A percentile compares a stretch with the other conserved stretches of the same genome.
Conservation (phyloP, 2,797 vertebrate genomes). For the Lepilemur ruficaudatus region DNA sequence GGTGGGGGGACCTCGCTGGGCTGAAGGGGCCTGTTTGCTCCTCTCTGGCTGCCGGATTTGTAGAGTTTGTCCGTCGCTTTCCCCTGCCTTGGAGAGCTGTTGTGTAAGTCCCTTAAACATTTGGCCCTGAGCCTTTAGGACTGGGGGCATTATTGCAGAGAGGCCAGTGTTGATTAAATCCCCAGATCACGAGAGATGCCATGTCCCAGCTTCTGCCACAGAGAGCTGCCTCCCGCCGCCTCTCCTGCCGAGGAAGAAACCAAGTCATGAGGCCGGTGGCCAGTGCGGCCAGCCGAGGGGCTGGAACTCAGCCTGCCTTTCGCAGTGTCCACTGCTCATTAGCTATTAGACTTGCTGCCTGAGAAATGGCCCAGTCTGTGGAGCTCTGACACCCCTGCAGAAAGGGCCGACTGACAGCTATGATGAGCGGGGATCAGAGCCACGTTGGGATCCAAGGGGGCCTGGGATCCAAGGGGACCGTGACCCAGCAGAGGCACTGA, state of each 20-base stretch:
- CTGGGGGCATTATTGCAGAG: accelerated
- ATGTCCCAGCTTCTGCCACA: background rate
- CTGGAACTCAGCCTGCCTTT: background rate
- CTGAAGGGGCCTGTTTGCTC: background rate
- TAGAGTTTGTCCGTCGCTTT: background rate
- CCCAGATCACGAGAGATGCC: background rate
- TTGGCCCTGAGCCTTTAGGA: background rate
- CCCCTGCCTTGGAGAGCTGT: background rate
- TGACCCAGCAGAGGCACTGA: accelerated
- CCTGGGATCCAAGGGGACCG: accelerated
- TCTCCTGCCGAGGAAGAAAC: background rate
- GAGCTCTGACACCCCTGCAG: background rate
- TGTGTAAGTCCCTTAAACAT: accelerated
- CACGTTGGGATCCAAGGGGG: background rate
- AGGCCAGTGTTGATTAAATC: background rate
- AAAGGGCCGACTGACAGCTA: background rate
- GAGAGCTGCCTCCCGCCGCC: background rate
- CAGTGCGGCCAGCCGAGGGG: accelerated
- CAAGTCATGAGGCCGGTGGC: accelerated
- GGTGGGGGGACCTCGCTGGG: background rate
- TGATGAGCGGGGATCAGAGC: background rate
- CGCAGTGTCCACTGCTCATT: background rate
- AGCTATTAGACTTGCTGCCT: background rate
- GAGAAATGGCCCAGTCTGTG: background rate
- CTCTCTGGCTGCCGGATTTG: background rate